A percentile compares a stretch with the other conserved stretches of the same genome.
phyloP scores from a whole-genome alignment of 2,113 vertebrate genomes.

The Synchiropus splendidus region DNA sequence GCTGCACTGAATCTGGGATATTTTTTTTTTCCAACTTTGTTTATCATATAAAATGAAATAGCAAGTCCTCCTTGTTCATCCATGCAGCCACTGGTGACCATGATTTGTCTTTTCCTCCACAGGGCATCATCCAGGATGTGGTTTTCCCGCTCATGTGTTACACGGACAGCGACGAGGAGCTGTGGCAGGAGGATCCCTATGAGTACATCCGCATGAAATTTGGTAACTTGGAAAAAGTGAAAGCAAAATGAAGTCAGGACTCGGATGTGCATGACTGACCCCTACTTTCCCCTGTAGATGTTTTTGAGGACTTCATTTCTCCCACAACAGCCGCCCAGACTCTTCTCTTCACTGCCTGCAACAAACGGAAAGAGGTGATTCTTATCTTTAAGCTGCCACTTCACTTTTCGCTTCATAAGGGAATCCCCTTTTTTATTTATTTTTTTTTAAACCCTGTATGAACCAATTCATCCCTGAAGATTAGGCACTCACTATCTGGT shows the following conservation, averaged over 20 bases:
- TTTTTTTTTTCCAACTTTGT: too few relatives aligned
- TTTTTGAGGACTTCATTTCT: slow-evolving; percentile 98
- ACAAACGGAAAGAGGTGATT: slow-evolving; percentile 98
- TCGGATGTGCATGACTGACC: slow-evolving; percentile 7
- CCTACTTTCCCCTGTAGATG: slow-evolving; percentile 65
- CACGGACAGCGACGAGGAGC: slow-evolving; percentile 95
- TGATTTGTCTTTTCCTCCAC: slow-evolving; percentile 12
- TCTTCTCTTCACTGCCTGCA: slow-evolving; percentile 92
- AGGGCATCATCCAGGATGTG: slow-evolving; percentile 75
- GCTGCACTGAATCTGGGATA: too few relatives aligned
- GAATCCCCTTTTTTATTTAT: too few relatives aligned
- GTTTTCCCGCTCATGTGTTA: slow-evolving; percentile 92
- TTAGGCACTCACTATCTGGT: too few relatives aligned
- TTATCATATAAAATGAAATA: too few relatives aligned
- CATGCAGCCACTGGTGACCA: too few relatives aligned
- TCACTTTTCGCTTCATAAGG: too few relatives aligned
- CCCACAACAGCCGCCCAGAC: slow-evolving; percentile 97
- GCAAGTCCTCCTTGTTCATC: too few relatives aligned
- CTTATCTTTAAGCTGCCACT: too few relatives aligned
- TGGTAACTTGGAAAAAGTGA: slow-evolving; percentile 62
- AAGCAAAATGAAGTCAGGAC: neutral
- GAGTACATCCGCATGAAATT: slow-evolving; percentile 99
- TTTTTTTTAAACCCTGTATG: too few relatives aligned
- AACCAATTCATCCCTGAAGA: too few relatives aligned
- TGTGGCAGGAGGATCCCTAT: slow-evolving; percentile 98